Percentiles rank a stretch among this genome's conserved stretches.
These are phyloP conservation scores for Euplexia lucipara DNA, from an alignment of 2,888 invertebrate species.

Conservation along the genomic window DNA sequence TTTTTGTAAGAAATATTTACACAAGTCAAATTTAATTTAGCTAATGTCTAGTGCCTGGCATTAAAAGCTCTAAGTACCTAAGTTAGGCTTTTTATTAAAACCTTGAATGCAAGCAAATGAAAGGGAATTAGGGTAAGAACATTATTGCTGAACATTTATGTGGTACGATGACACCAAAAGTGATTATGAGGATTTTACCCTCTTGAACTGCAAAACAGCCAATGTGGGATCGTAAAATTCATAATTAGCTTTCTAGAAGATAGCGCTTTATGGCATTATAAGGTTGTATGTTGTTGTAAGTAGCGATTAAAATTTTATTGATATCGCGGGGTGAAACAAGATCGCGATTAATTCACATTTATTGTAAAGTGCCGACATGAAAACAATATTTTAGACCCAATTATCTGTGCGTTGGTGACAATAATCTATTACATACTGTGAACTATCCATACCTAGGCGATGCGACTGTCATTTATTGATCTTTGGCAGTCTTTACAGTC, in stretches of 20 bases:
- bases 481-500: too few relatives aligned
- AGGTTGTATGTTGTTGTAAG: conserved; percentile 1
- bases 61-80: conserved; percentile 40
- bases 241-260: conserved; percentile 40
- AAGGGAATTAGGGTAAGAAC: conserved; percentile 40
- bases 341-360: background rate
- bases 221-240: conserved; percentile 36
- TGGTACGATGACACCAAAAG: conserved; percentile 23
- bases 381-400: too few relatives aligned
- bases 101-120: conserved; percentile 52
- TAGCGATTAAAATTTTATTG: conserved; percentile 29
- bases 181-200: conserved; percentile 32
- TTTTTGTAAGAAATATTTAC: conserved; percentile 59
- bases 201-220: conserved; percentile 36
- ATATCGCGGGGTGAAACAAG: background rate
- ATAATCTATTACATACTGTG: too few relatives aligned
- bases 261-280: background rate
- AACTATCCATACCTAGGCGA: too few relatives aligned
- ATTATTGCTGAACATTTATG: conserved; percentile 15
- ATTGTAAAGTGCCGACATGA: background rate
- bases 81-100: conserved; percentile 47
- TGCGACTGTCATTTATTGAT: too few relatives aligned
- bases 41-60: conserved; percentile 42
- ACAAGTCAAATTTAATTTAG: conserved; percentile 57
- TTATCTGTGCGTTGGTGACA: too few relatives aligned